These are phyloP conservation scores for Mayetiola destructor DNA, from an alignment of 2,888 invertebrate species.

Conservation along the genomic window DNA sequence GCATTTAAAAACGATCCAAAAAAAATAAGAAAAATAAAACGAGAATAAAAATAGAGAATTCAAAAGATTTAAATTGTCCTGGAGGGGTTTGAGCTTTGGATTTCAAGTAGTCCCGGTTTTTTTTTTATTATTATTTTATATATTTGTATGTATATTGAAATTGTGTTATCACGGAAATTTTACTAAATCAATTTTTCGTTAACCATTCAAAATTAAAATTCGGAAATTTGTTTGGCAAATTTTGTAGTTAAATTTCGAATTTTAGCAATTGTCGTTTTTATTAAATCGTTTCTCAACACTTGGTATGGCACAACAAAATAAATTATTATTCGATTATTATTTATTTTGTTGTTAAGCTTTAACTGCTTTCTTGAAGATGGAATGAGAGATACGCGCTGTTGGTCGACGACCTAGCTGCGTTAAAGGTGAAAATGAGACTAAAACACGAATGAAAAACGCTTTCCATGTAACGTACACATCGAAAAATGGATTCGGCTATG, in stretches of 20 bases:
- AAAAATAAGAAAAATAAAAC: not conserved
- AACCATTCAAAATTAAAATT: no score
- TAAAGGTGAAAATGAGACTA: slow-evolving; percentile 12
- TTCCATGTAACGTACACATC: slow-evolving; percentile 1
- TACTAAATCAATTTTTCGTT: no score
- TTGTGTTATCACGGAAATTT: no score
- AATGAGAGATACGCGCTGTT: not conserved
- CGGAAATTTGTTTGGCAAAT: no score
- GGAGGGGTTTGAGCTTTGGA: no score
- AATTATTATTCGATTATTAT: not conserved
- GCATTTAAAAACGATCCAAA: not conserved
- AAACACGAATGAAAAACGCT: not conserved
- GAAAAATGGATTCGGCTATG: not conserved
- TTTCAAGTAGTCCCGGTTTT: no score
- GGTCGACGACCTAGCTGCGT: slow-evolving; percentile 12
- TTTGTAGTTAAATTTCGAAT: not conserved
- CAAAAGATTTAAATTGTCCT: no score
- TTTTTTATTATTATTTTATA: no score
- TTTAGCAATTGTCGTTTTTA: slow-evolving; percentile 3
- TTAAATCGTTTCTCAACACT: not conserved
- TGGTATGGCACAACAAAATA: no score
- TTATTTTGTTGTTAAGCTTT: not conserved
- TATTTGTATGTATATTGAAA: no score
- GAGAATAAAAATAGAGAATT: no score
- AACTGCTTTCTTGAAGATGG: not conserved